Percentiles rank a stretch among this genome's conserved stretches.
These are phyloP conservation scores for Parus major DNA, from an alignment of 2,113 vertebrate species.

Conservation along the genomic window DNA sequence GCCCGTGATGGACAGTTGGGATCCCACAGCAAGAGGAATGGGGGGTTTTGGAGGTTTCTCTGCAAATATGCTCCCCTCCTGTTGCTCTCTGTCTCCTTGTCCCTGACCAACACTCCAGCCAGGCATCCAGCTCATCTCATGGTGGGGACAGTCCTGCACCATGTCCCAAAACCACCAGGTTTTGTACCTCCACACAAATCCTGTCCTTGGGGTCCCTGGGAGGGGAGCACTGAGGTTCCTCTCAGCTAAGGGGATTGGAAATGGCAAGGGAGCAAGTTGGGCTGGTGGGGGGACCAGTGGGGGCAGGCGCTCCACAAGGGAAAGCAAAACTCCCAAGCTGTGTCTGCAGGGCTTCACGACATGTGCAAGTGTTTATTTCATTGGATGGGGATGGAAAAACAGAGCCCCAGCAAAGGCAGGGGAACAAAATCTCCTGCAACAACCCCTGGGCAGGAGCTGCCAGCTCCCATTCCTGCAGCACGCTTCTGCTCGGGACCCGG, in stretches of 20 bases:
- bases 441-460: neutral
- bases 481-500: neutral
- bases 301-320: neutral
- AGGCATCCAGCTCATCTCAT: rapidly evolving
- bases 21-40: neutral
- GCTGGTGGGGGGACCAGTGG: neutral
- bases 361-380: constrained; percentile 37
- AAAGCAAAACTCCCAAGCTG: neutral
- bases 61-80: neutral
- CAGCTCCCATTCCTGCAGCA: constrained; percentile 2
- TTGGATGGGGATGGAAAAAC: constrained; percentile 28
- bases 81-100: neutral
- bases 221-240: neutral
- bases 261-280: rapidly evolving
- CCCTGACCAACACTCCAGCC: rapidly evolving
- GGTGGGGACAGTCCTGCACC: neutral
- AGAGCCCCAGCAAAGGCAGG: neutral
- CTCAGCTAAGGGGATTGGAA: neutral
- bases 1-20: rapidly evolving
- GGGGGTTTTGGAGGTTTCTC: neutral
- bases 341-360: rapidly evolving
- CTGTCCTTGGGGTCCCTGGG: neutral
- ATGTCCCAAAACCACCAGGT: neutral
- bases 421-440: neutral
- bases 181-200: neutral